These are phyloP conservation scores for Hyposmocoma kahamanoa DNA, from an alignment of 1,140 invertebrate species.

Conservation along the genomic window DNA sequence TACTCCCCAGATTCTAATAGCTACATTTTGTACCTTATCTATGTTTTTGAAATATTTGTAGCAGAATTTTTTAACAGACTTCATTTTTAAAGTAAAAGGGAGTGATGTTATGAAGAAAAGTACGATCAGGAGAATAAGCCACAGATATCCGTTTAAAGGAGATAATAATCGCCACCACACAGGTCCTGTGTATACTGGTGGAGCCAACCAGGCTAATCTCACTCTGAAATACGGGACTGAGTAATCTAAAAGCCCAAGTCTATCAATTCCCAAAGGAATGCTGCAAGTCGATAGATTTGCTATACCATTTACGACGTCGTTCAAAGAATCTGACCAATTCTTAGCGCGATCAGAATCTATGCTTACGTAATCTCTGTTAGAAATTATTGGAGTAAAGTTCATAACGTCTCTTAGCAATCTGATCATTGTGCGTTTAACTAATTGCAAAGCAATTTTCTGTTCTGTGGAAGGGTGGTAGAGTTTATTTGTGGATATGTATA, in stretches of 20 bases:
- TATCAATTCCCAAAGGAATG: slow-evolving; percentile 39
- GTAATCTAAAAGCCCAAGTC: slow-evolving; percentile 34
- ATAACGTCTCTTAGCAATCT: slow-evolving; percentile 31
- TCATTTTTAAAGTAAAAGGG: slow-evolving; percentile 31
- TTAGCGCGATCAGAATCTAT: slow-evolving; percentile 42
- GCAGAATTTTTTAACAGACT: slow-evolving; percentile 28
- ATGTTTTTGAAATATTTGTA: slow-evolving; percentile 34
- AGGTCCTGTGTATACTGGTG: slow-evolving; percentile 28
- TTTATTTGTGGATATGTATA: slow-evolving; percentile 52
- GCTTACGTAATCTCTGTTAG: slow-evolving; percentile 36
- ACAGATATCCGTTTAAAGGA: slow-evolving; percentile 48
- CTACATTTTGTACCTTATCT: slow-evolving; percentile 32
- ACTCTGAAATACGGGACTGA: slow-evolving; percentile 46
- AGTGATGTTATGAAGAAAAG: slow-evolving; percentile 35
- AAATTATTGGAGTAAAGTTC: slow-evolving; percentile 43
- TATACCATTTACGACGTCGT: slow-evolving; percentile 37
- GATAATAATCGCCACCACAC: slow-evolving; percentile 41
- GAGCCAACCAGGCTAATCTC: slow-evolving; percentile 42
- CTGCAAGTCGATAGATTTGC: slow-evolving; percentile 48
- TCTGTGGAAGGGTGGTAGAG: slow-evolving; percentile 37
- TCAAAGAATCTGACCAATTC: slow-evolving; percentile 47
- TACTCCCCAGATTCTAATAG: slow-evolving; percentile 45
- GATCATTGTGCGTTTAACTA: slow-evolving; percentile 37
- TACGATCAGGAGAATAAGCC: slow-evolving; percentile 39
- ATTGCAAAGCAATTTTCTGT: slow-evolving; percentile 37